Evolutionary conservation across 2,888 invertebrate species (phyloP), one percentile per base, ranked within the genome.

Genomic region (Ferdinandea cuprea): DNA sequence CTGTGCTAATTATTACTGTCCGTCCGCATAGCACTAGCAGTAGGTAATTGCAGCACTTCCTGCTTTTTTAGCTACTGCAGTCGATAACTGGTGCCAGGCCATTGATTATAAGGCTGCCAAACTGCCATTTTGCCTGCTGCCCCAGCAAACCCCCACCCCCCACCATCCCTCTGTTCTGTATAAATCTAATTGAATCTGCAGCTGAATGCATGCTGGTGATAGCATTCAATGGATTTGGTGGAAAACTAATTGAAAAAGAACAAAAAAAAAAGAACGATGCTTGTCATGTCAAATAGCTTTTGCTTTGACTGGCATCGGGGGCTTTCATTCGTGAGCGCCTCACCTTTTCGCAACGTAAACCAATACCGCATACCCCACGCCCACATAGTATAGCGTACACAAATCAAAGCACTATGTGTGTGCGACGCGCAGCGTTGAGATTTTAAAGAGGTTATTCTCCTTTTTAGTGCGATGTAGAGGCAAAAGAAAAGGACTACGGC

Each of bases 161-260:
- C 21, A 0, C 35, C 9, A 4, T 19, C 8, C 15, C 32, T 15
- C 19, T 17, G 25, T n/a, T n/a, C 19, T 3, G 13, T 8, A 21
- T 25, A 44, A 13, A 54, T 69, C 56, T 63, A 80, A 80, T 80
- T 74, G 74, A 65, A 69, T 80, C 58, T 21, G 32, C 35, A 61
- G 28, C 35, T 52, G 61, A 63, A 68, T 73, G 42, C 48, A 56
- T 59, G 69, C 25, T 63, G 74, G 56, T 76, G 76, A 76, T 48
- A 65, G 54, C 40, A 40, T 54, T 81, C 65, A 76, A 44, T 52
- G 58, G 35, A 37, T 66, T 76, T 25, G 40, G 59, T 58, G 54
- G n/a, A 56, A 81, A 81, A 61, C 46, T 71, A 81, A 81, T 81
- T 76, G 71, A 76, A 81, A 81, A 81, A 66, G n/a, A n/a, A n/a